These are phyloP conservation scores for Cephus pygmeus DNA, from an alignment of 2,888 invertebrate genomes.

Conservation along the genomic window DNA sequence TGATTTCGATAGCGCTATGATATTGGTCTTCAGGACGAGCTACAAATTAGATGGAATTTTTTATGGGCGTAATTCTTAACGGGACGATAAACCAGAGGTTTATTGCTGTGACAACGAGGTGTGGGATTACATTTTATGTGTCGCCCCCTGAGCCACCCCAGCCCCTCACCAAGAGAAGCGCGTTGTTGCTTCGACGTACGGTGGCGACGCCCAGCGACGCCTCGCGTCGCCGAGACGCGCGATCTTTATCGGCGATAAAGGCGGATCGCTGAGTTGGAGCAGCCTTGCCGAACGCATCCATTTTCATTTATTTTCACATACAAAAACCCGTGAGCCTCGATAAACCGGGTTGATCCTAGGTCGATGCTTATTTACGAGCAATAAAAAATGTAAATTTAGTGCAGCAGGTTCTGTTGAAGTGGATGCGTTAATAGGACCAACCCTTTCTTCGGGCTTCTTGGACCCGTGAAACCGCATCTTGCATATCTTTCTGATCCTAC, in stretches of 20 bases:
- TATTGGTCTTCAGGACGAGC: slow-evolving; percentile 20
- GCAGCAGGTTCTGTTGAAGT: no score
- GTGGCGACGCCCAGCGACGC: neutral
- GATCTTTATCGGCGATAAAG: slow-evolving; percentile 43
- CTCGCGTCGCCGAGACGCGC: neutral
- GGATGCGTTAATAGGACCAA: no score
- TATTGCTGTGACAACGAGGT: slow-evolving; percentile 34
- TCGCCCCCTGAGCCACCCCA: slow-evolving; percentile 19
- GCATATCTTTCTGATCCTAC: no score
- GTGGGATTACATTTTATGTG: slow-evolving; percentile 39
- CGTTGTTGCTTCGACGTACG: neutral
- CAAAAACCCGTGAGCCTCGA: neutral
- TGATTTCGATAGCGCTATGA: slow-evolving; percentile 8
- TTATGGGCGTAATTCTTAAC: slow-evolving; percentile 37
- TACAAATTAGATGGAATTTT: slow-evolving; percentile 30
- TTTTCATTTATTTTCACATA: neutral
- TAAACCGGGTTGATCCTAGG: slow-evolving; percentile 2
- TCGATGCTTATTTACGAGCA: slow-evolving; percentile 26
- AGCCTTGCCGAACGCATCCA: neutral
- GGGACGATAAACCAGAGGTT: slow-evolving; percentile 35
- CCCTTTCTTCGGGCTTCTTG: no score
- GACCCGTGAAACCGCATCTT: no score
- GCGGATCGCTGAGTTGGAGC: slow-evolving; percentile 18
- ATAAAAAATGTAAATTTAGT: slow-evolving; percentile 29
- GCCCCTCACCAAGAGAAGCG: neutral